These are phyloP conservation scores for Eupeodes luniger DNA, from an alignment of 2,888 invertebrate genomes.

Conservation along the genomic window DNA sequence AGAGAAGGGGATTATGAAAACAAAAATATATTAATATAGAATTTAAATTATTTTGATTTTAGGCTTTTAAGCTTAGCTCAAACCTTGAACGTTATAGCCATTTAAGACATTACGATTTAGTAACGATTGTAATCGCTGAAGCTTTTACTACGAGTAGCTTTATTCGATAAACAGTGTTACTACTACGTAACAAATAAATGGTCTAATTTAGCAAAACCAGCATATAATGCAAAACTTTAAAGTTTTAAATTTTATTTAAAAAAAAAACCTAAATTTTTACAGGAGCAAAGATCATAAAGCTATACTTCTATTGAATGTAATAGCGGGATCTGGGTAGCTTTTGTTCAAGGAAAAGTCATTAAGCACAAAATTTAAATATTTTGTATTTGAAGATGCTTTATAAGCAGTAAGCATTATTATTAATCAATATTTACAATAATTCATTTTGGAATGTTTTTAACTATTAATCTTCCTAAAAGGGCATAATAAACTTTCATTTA, in stretches of 20 bases:
- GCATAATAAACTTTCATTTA: no score
- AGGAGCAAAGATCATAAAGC: conserved; percentile 52
- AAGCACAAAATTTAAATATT: neutral
- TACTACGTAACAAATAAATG: neutral
- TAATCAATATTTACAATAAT: neutral
- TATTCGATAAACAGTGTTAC: neutral
- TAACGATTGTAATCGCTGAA: neutral
- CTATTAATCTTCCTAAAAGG: no score
- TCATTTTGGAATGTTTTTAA: neutral
- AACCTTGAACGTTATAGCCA: conserved; percentile 29
- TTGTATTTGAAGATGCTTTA: conserved; percentile 1
- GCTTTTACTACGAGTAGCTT: neutral
- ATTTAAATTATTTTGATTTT: neutral
- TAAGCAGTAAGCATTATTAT: neutral
- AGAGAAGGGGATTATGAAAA: conserved; percentile 44
- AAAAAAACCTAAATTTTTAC: conserved; percentile 43
- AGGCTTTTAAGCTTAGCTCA: conserved; percentile 48
- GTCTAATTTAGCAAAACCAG: neutral
- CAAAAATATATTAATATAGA: conserved; percentile 23
- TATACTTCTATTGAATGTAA: conserved; percentile 11
- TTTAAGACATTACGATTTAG: neutral
- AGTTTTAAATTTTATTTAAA: neutral
- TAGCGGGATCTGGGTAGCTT: conserved; percentile 18
- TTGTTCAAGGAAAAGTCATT: conserved; percentile 28
- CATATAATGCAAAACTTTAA: neutral